A percentile compares a stretch with the other conserved stretches of the same genome.
Conservation (phyloP, 2,797 vertebrate species). For the Phoxinus dragarum region DNA sequence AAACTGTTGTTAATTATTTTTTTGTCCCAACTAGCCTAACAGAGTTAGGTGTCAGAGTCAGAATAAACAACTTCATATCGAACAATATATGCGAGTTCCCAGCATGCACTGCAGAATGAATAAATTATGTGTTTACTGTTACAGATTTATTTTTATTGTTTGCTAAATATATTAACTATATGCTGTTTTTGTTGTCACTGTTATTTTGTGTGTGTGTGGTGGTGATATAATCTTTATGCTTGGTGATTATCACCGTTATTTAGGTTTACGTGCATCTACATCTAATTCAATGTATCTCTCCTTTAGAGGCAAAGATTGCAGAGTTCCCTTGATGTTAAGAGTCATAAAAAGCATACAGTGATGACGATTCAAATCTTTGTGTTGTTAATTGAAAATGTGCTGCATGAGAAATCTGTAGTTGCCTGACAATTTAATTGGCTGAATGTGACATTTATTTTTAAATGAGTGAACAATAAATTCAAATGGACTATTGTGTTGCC, state of each 20-base stretch:
- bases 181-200: background rate
- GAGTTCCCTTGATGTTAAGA: background rate
- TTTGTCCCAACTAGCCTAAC: background rate
- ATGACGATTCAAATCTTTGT: background rate
- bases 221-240: background rate
- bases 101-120: slow-evolving; percentile 7
- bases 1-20: background rate
- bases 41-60: background rate
- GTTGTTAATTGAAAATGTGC: background rate
- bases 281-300: background rate
- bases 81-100: background rate
- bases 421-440: background rate
- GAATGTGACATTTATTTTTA: background rate
- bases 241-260: background rate
- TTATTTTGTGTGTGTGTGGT: background rate
- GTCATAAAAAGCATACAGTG: background rate
- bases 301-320: background rate
- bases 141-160: background rate
- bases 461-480: background rate
- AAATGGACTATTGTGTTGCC: background rate
- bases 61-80: background rate
- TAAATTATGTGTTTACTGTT: background rate
- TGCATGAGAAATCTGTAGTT: background rate
- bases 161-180: background rate
- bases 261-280: background rate